Base-by-base conservation (phyloP, 2,888 invertebrate genomes). In the Leptopilina myrica region DNA sequence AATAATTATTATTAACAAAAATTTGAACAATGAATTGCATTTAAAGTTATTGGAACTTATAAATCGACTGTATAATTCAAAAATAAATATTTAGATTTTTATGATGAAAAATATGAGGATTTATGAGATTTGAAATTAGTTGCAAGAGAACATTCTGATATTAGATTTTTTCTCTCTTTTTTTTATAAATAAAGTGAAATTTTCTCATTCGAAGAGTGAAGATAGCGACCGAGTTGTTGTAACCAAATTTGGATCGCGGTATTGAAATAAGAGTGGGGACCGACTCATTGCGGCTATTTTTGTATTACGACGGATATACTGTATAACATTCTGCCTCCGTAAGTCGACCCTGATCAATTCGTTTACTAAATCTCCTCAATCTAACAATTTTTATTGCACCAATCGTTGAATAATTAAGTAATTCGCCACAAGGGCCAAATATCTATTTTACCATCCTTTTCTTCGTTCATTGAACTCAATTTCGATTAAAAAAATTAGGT, bases 201-300 rank as follows among this genome's bases (percentile, higher is more conserved):
- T 73, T 73, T 73, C n/a, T 9, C 56, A 40, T 73, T 73, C 73
- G 67, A 11, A 49, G 49, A 73, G 73, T 73, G 26, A 59, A 33
- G 73, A 73, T 53, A 73, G 85, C 88, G 88, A 82, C 84, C 90
- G 88, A 90, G 92, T 91, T 90, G 92, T 87, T 86, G 90, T 87
- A 87, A 90, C 94, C 94, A 94, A 94, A 94, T 94, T 94, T 93
- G 94, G 94, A 90, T 90, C 87, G 90, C 86, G 86, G 83, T 83
- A 83, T 85, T 82, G 77, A 89, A 92, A 91, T 92, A 77, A 88
- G 89, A 92, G 92, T 92, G 90, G 91, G 90, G 81, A 85, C 88
- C 85, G 90, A 84, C 88, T 92, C 90, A 90, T 86, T 83, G 85
- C 82, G 85, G 89, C 91, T 92, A 92, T 92, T 92, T 92, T 90